Conservation (phyloP, 2,113 vertebrate genomes). For the Chelonoidis abingdonii region DNA sequence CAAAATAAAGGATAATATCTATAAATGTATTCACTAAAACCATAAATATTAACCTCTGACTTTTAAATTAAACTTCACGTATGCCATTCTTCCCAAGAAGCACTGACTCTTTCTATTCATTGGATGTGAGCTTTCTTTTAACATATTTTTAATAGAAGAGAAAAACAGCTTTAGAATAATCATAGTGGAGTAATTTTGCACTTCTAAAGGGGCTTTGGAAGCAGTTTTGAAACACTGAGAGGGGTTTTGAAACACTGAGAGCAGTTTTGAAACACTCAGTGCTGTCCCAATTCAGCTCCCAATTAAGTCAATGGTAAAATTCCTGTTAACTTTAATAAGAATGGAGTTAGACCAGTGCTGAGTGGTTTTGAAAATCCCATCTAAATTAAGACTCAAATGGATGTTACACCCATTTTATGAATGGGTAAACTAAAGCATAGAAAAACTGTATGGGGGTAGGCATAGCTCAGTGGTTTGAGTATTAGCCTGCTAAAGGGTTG, state of each 20-base stretch:
- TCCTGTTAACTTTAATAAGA: background rate
- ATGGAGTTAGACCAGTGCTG: background rate
- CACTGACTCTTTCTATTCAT: background rate
- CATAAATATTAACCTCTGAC: slow-evolving; percentile 24
- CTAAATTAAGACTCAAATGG: background rate
- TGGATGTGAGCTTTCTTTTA: background rate
- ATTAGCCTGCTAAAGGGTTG: too few relatives aligned
- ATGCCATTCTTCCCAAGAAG: background rate
- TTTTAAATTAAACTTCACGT: slow-evolving; percentile 44
- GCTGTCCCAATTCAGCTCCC: background rate
- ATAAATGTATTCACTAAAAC: background rate
- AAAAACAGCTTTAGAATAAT: background rate
- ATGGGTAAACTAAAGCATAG: background rate
- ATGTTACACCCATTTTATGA: background rate
- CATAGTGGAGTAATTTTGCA: slow-evolving; percentile 1
- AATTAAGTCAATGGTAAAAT: background rate
- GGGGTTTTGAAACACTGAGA: background rate
- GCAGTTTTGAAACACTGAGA: slow-evolving; percentile 1
- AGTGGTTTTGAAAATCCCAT: background rate
- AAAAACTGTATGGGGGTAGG: background rate
- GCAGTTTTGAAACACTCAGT: background rate
- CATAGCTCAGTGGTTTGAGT: too few relatives aligned
- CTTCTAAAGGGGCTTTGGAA: slow-evolving; percentile 28
- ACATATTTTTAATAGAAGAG: background rate
- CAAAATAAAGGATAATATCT: background rate